phyloP scores from a whole-genome alignment of 2,797 vertebrate genomes.

The Gallinago solitaria region DNA sequence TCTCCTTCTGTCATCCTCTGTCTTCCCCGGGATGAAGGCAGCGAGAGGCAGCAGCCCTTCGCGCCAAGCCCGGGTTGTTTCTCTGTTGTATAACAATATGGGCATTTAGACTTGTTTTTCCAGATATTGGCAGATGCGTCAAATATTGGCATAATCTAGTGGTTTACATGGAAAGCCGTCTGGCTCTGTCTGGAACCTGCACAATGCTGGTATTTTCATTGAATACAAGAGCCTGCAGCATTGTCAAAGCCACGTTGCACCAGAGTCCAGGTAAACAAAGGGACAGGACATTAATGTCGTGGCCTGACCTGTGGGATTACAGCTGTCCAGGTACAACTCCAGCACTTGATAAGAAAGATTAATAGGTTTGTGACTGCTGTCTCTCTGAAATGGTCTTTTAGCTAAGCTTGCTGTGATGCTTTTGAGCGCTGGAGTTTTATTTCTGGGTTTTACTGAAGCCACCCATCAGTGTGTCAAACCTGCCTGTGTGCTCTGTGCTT shows the following conservation, averaged over 20 bases:
- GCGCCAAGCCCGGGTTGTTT: neutral
- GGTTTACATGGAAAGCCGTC: conserved; percentile 31
- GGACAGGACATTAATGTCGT: neutral
- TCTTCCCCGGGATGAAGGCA: neutral
- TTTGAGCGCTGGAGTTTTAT: neutral
- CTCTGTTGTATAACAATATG: conserved; percentile 43
- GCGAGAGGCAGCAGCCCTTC: neutral
- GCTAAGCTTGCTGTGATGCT: neutral
- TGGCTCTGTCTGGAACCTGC: conserved; percentile 46
- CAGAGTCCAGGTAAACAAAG: conserved; percentile 17
- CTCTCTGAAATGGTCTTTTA: neutral
- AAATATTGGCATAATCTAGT: conserved; percentile 65
- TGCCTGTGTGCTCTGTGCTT: neutral
- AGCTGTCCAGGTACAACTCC: neutral
- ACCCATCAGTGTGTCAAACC: neutral
- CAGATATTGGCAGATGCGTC: conserved; percentile 59
- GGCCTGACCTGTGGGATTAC: neutral
- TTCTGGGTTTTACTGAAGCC: neutral
- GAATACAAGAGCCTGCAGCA: neutral
- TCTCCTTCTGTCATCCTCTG: neutral
- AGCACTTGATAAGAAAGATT: neutral
- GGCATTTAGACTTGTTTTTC: conserved; percentile 62
- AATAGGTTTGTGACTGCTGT: neutral
- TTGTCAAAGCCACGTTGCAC: neutral
- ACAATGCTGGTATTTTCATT: conserved; percentile 23